Evolutionary conservation across 2,797 vertebrate species (phyloP).

Genomic region (Etheostoma nigrum): DNA sequence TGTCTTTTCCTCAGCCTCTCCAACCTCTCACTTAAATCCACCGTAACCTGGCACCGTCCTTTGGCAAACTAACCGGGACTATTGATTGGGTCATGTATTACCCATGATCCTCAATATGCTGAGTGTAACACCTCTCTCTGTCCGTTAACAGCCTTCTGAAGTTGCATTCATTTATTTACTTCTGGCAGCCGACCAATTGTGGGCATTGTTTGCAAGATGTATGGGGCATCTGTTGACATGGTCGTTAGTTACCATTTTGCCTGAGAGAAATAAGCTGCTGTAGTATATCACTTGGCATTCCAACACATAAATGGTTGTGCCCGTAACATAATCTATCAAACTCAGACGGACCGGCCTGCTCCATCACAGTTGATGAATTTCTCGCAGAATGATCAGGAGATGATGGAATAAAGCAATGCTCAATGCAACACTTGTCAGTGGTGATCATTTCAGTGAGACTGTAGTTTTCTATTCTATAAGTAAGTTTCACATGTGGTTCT

Average conservation of each 20-base stretch:
- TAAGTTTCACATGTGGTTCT: conserved; percentile 3
- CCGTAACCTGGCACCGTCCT: conserved; percentile 74
- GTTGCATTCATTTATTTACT: conserved; percentile 80
- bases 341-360: conserved; percentile 53
- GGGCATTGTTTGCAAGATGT: conserved; percentile 79
- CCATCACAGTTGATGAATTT: conserved; percentile 74
- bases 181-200: conserved; percentile 75
- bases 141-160: conserved; percentile 80
- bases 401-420: conserved; percentile 53
- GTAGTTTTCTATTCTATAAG: conserved; percentile 18
- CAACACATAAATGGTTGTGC: conserved; percentile 70
- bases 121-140: conserved; percentile 78
- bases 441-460: conserved; percentile 29
- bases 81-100: conserved; percentile 80
- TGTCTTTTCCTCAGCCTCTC: conserved; percentile 43
- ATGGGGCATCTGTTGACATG: conserved; percentile 79
- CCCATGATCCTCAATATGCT: conserved; percentile 78
- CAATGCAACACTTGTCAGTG: conserved; percentile 30
- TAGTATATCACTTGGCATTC: conserved; percentile 78
- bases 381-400: conserved; percentile 49
- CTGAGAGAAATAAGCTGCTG: conserved; percentile 74
- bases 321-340: conserved; percentile 77
- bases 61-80: conserved; percentile 72
- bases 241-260: conserved; percentile 80
- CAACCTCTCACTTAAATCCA: conserved; percentile 49